phyloP scores from a whole-genome alignment of 2,797 vertebrate genomes.

The Atherinosoma microstoma region DNA sequence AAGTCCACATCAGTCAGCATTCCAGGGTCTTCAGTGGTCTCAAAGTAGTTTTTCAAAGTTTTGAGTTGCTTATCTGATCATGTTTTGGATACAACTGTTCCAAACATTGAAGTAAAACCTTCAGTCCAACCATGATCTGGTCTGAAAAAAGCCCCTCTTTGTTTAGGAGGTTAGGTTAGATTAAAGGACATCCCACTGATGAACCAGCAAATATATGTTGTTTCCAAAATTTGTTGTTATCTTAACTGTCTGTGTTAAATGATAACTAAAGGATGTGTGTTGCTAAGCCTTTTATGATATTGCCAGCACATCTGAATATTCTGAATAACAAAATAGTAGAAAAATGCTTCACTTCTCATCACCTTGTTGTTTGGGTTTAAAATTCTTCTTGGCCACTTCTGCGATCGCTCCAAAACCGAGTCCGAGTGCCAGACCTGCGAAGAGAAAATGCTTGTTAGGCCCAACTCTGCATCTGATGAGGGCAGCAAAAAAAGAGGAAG shows the following conservation, averaged over 20 bases:
- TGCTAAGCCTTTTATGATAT: neutral
- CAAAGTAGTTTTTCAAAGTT: neutral
- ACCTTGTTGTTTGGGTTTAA: slow-evolving; percentile 81
- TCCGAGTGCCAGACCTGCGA: slow-evolving; percentile 90
- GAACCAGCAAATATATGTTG: neutral
- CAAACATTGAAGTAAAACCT: neutral
- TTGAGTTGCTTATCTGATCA: neutral
- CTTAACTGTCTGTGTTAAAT: neutral
- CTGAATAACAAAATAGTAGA: neutral
- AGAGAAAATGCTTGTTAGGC: neutral
- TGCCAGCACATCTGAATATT: neutral
- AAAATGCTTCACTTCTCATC: slow-evolving; percentile 37
- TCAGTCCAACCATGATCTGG: neutral
- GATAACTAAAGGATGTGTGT: neutral
- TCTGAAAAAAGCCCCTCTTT: neutral
- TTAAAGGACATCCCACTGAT: neutral
- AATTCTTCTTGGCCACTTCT: slow-evolving; percentile 94
- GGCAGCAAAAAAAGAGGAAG: neutral
- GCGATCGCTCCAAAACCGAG: slow-evolving; percentile 92
- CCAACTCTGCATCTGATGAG: neutral
- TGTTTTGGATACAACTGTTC: neutral
- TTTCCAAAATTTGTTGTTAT: slow-evolving; percentile 1
- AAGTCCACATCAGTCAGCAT: neutral
- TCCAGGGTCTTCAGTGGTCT: neutral
- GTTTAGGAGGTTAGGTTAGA: neutral